Conservation (phyloP, 1,140 invertebrate genomes). For the Pygmarrhopalites habei region DNA sequence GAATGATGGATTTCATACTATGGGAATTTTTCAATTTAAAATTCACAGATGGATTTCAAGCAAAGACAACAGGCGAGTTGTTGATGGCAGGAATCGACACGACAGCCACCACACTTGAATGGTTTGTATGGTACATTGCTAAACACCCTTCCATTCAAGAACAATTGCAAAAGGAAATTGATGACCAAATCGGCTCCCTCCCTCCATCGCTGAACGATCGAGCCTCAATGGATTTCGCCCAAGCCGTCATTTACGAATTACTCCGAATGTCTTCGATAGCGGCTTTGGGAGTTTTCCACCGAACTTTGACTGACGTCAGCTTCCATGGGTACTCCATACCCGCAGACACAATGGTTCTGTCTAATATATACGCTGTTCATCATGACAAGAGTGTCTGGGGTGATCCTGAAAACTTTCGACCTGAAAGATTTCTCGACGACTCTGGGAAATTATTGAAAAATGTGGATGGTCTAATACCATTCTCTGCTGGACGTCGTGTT, state of each 20-base stretch:
- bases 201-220: slow-evolving; percentile 14
- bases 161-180: slow-evolving; percentile 43
- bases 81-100: slow-evolving; percentile 32
- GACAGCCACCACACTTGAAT: slow-evolving; percentile 45
- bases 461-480: slow-evolving; percentile 8
- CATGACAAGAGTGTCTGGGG: slow-evolving; percentile 61
- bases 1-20: too few relatives aligned
- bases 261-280: slow-evolving; percentile 67
- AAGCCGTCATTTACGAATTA: slow-evolving; percentile 65
- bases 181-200: slow-evolving; percentile 40
- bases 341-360: slow-evolving; percentile 72
- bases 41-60: too few relatives aligned
- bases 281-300: slow-evolving; percentile 69
- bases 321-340: slow-evolving; percentile 65
- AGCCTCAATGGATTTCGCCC: slow-evolving; percentile 62
- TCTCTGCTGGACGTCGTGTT: neutral
- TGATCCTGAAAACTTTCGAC: slow-evolving; percentile 63
- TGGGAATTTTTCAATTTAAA: too few relatives aligned
- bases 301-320: slow-evolving; percentile 60
- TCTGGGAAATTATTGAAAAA: slow-evolving; percentile 22
- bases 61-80: too few relatives aligned
- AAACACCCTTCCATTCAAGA: slow-evolving; percentile 43
- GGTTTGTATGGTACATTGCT: slow-evolving; percentile 44
- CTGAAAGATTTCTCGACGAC: slow-evolving; percentile 64
- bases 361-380: slow-evolving; percentile 67